A percentile compares a stretch with the other conserved stretches of the same genome.
Conservation (phyloP, 53 echinoderm and acorn worm species). For the Glandiceps talaboti region DNA sequence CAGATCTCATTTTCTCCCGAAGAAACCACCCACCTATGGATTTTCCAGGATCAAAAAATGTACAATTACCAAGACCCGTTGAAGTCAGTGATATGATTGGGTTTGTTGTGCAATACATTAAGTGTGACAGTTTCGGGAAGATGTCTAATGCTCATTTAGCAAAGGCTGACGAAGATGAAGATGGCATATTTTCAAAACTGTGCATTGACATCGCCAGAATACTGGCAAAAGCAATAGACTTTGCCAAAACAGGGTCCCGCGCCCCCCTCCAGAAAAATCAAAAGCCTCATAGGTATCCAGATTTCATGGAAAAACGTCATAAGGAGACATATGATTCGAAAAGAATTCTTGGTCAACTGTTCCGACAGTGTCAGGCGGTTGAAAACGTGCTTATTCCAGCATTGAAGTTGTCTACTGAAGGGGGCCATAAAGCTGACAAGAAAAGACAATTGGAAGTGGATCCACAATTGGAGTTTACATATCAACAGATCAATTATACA, state of each 20-base stretch:
- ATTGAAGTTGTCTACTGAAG: not conserved
- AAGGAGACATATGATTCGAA: conserved; percentile 3
- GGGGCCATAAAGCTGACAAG: not conserved
- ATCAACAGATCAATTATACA: not conserved
- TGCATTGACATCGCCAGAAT: conserved; percentile 6
- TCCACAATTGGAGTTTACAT: not conserved
- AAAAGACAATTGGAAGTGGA: not conserved
- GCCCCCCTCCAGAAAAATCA: not conserved
- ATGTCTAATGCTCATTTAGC: conserved; percentile 17
- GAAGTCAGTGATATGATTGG: conserved; percentile 8
- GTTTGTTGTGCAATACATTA: conserved; percentile 11
- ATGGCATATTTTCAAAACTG: conserved; percentile 4
- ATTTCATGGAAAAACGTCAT: conserved; percentile 16
- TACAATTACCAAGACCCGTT: not conserved
- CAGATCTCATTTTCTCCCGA: conserved; percentile 1
- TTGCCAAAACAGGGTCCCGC: conserved; percentile 11
- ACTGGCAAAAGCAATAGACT: conserved; percentile 6
- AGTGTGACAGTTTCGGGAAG: conserved; percentile 6
- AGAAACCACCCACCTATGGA: conserved; percentile 5
- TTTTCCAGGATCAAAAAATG: conserved; percentile 1
- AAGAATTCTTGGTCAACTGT: conserved; percentile 1
- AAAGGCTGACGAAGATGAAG: not conserved
- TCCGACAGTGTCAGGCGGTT: not conserved
- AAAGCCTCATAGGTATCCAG: conserved; percentile 6
- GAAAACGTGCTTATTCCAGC: not conserved